Base-by-base conservation (phyloP, 2,113 vertebrate genomes). In the Myotis brandtii region DNA sequence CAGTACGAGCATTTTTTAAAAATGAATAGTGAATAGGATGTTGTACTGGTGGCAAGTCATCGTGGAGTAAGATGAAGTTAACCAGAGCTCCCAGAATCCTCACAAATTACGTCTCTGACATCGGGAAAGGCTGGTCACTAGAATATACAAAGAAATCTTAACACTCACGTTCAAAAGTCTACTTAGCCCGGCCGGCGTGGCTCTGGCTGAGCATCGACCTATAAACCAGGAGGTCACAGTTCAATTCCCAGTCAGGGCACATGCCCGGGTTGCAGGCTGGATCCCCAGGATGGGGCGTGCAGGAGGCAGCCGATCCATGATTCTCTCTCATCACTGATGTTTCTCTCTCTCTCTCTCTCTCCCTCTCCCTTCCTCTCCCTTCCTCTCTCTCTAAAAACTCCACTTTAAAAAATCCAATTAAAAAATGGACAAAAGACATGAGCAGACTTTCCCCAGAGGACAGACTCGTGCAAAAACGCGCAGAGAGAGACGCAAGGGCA, bases 31-130 rank as follows among this genome's bases (percentile, higher is more conserved):
- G 50, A 34, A 23, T 97, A 98, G 98, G 98, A 98, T 98, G 97
- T 98, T 98, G 98, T 97, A 96, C 98, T 98, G 98, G 98, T 97
- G 98, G 98, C 98, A 98, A 98, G 97, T 98, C 98, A 98, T 98
- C 98, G 97, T 96, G 96, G 97, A 98, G 94, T 98, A 95, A 98
- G 98, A 98, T 97, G 98, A 98, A 98, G 98, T 98, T 97, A 97
- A 98, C 98, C 98, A 96, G 98, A 98, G 95, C 97, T 97, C 97
- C 98, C 50, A 5, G 32, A 23, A 72, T 21, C 17, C 5, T 40
- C 9, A 27, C n/a, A 43, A 16, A 21, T 20, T 11, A 8, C n/a
- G 0, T 1, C 9, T 2, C 80, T 32, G 25, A 43, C n/a, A 12
- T 9, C 37, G 32, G 43, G 17, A 37, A 85, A n/a, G 2, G 16